phyloP scores from a whole-genome alignment of 2,797 vertebrate genomes.

The Xiphophorus birchmanni region DNA sequence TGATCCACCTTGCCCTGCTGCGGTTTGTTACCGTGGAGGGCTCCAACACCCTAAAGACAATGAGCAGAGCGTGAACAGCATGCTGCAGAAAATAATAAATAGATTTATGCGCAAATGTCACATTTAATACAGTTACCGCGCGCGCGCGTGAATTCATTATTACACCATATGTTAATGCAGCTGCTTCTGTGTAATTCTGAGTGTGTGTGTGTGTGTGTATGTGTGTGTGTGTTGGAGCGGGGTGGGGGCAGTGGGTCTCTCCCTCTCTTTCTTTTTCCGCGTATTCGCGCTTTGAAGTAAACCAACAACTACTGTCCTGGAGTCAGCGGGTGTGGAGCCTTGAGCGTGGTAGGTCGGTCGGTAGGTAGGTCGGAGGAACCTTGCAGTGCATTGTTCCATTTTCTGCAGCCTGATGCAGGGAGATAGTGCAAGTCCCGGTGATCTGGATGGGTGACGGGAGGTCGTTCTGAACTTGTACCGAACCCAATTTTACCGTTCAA shows the following conservation, averaged over 20 bases:
- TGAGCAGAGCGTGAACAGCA: conserved; percentile 75
- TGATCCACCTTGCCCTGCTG: conserved; percentile 43
- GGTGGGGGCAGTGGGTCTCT: conserved; percentile 4
- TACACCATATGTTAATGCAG: conserved; percentile 83
- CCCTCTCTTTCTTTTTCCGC: conserved; percentile 14
- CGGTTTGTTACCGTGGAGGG: conserved; percentile 76
- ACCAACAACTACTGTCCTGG: conserved; percentile 68
- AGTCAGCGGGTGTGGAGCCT: conserved; percentile 48
- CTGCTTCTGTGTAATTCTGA: conserved; percentile 69
- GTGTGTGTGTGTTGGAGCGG: conserved; percentile 13
- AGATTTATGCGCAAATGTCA: conserved; percentile 83
- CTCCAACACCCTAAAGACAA: conserved; percentile 72
- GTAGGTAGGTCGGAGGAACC: conserved; percentile 36
- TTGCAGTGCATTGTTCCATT: conserved; percentile 61
- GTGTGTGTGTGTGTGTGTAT: not conserved
- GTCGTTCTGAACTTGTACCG: conserved; percentile 57
- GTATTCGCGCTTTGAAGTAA: conserved; percentile 65
- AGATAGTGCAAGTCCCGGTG: conserved; percentile 25
- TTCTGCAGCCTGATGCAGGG: conserved; percentile 28
- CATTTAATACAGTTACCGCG: conserved; percentile 82
- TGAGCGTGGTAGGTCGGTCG: not conserved
- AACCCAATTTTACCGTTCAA: conserved; percentile 38
- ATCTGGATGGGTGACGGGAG: conserved; percentile 41
- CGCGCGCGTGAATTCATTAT: conserved; percentile 81
- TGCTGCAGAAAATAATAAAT: conserved; percentile 77